Evolutionary conservation across 2,888 invertebrate species (phyloP).

Genomic region (Hoplodrina blanda): DNA sequence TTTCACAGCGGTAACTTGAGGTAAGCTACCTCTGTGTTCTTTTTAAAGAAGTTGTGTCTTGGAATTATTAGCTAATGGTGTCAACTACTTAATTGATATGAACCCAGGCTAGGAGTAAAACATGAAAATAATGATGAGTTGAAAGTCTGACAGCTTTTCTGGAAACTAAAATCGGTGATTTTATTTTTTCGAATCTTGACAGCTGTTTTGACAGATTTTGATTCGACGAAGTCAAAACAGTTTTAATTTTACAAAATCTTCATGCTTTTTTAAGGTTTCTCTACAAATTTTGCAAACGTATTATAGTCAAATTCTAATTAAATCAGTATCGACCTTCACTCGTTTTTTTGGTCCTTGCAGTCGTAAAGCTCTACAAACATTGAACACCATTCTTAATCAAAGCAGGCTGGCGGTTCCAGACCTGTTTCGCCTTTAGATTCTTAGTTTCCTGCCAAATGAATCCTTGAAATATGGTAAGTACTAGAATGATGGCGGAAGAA

Average conservation of each 20-base stretch:
- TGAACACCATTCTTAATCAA: too few relatives aligned
- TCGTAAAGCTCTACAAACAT: too few relatives aligned
- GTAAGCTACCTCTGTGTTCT: too few relatives aligned
- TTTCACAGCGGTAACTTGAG: too few relatives aligned
- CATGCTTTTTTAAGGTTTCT: neutral
- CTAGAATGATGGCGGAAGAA: neutral
- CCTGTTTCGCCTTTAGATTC: too few relatives aligned
- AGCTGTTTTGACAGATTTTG: slow-evolving; percentile 25
- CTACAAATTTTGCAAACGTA: neutral
- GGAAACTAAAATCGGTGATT: slow-evolving; percentile 6
- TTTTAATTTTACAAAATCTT: neutral
- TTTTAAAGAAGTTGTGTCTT: too few relatives aligned
- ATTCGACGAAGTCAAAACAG: slow-evolving; percentile 24
- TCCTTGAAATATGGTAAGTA: neutral
- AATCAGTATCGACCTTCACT: too few relatives aligned
- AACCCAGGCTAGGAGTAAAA: neutral
- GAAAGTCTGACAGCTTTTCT: neutral
- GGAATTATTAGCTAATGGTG: too few relatives aligned
- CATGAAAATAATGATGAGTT: too few relatives aligned
- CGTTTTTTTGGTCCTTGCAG: too few relatives aligned
- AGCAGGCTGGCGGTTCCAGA: too few relatives aligned
- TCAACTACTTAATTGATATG: neutral
- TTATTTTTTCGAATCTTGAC: slow-evolving; percentile 5
- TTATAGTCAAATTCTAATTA: too few relatives aligned
- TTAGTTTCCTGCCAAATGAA: neutral